These are phyloP conservation scores for Branchinecta lynchi DNA, from an alignment of 1,140 invertebrate species.

Conservation along the genomic window DNA sequence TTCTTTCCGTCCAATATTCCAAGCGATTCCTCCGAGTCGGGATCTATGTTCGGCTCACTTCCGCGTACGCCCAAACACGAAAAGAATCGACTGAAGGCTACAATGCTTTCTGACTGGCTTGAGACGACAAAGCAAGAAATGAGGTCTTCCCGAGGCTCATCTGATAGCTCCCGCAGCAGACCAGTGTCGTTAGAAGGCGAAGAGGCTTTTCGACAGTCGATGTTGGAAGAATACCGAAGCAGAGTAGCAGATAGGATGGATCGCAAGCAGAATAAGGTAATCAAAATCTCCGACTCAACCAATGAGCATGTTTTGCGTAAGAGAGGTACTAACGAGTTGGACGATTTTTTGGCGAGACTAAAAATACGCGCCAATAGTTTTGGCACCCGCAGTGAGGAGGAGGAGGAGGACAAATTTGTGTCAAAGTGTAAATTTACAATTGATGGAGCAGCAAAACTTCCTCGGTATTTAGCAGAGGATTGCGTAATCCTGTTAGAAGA, in stretches of 20 bases:
- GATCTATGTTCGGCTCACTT: conserved; percentile 9
- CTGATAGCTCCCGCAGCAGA: neutral
- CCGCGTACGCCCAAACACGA: conserved; percentile 13
- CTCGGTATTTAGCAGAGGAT: too few species aligned
- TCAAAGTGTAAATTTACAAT: too few species aligned
- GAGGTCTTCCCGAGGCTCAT: neutral
- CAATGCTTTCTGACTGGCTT: conserved; percentile 37
- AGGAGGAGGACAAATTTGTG: neutral
- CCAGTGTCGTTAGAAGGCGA: neutral
- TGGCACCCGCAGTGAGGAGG: neutral
- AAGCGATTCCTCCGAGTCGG: neutral
- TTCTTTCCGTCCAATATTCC: neutral
- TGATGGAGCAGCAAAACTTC: too few species aligned
- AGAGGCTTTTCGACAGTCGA: conserved; percentile 27
- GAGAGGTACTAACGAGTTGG: too few species aligned
- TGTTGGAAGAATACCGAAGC: conserved; percentile 64
- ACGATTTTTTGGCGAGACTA: conserved; percentile 12
- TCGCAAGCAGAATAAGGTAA: conserved; percentile 54
- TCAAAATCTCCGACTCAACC: conserved; percentile 43
- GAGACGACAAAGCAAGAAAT: conserved; percentile 28
- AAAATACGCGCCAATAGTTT: conserved; percentile 5
- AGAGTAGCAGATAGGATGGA: conserved; percentile 60
- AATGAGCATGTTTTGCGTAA: too few species aligned
- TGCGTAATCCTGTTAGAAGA: too few species aligned
- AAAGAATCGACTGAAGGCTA: conserved; percentile 31